Percentiles rank a stretch among this genome's conserved stretches.
Conservation (phyloP, 2,113 vertebrate species). For the Butorides virescens region DNA sequence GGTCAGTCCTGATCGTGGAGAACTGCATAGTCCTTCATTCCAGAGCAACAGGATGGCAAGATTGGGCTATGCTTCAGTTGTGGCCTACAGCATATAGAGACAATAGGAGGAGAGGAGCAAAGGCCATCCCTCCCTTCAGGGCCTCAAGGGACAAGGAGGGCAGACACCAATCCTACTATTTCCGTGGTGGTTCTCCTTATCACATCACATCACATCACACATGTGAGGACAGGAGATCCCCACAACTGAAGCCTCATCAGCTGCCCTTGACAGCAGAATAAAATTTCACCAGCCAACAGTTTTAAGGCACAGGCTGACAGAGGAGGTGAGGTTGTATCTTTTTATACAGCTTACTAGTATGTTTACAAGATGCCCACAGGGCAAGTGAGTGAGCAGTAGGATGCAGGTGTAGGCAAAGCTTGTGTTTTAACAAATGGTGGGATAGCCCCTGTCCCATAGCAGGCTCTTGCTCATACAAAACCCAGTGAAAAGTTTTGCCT, state of each 20-base stretch:
- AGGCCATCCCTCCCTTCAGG: background rate
- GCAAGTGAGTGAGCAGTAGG: background rate
- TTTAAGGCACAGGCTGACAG: background rate
- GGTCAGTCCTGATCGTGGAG: background rate
- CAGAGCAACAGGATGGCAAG: background rate
- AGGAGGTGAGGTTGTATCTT: background rate
- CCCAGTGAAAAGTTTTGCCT: background rate
- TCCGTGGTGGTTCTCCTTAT: background rate
- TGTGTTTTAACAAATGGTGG: background rate
- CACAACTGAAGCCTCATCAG: background rate
- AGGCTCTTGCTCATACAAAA: background rate
- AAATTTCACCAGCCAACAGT: background rate
- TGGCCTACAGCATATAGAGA: background rate
- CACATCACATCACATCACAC: background rate
- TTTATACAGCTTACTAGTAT: background rate
- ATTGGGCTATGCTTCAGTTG: background rate
- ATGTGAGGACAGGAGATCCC: no score
- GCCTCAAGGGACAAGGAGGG: background rate
- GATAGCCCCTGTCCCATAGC: background rate
- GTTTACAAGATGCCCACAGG: background rate
- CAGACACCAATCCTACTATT: background rate
- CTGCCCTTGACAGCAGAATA: background rate
- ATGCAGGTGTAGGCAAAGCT: background rate
- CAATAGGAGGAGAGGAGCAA: background rate
- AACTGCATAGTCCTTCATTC: background rate